phyloP scores from a whole-genome alignment of 2,797 vertebrate species.

The Sebastes taczanowskii region DNA sequence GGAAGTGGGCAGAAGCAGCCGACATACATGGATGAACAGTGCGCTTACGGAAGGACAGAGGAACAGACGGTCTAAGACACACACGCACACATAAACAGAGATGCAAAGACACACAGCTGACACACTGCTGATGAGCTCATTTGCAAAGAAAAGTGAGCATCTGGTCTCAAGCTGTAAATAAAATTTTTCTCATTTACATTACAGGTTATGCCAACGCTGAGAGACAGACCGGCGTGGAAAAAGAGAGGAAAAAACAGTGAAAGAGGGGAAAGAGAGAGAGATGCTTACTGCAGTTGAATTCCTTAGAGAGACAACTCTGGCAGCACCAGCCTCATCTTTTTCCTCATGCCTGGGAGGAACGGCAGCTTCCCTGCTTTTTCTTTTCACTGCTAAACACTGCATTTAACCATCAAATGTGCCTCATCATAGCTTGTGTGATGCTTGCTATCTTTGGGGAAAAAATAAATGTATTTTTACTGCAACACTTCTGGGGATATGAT shows the following conservation, averaged over 20 bases:
- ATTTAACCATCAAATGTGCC: slow-evolving; percentile 36
- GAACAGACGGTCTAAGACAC: slow-evolving; percentile 39
- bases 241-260: not conserved
- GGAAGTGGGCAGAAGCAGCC: slow-evolving; percentile 35
- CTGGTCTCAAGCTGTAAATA: slow-evolving; percentile 60
- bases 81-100: slow-evolving; percentile 1
- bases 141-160: slow-evolving; percentile 61
- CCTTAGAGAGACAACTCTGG: slow-evolving; percentile 32
- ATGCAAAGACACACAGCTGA: slow-evolving; percentile 40
- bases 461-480: not conserved
- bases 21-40: slow-evolving; percentile 53
- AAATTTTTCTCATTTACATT: slow-evolving; percentile 36
- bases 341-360: slow-evolving; percentile 7
- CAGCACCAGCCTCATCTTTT: slow-evolving; percentile 22
- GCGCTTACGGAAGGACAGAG: not conserved
- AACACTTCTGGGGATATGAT: slow-evolving; percentile 2
- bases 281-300: slow-evolving; percentile 36
- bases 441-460: not conserved
- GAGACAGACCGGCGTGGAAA: not conserved
- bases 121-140: slow-evolving; percentile 47
- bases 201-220: slow-evolving; percentile 30
- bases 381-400: slow-evolving; percentile 33
- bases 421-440: not conserved
- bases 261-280: not conserved
- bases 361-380: not conserved